A percentile compares a stretch with the other conserved stretches of the same genome.
Evolutionary conservation across 2,888 invertebrate species (phyloP).

Genomic region (Hypselothyrea guttata): DNA sequence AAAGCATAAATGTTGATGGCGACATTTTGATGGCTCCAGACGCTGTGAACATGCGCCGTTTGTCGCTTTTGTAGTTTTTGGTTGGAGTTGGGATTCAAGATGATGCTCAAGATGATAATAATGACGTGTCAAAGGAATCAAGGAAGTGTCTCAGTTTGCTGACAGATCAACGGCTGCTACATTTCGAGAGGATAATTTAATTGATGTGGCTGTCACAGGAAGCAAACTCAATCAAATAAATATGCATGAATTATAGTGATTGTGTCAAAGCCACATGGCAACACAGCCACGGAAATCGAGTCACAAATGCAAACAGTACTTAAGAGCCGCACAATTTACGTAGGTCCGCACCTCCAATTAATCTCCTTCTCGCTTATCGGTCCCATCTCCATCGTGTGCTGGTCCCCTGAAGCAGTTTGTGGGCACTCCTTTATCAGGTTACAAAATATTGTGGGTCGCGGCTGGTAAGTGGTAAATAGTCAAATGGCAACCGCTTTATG

Average conservation of each 20-base stretch:
- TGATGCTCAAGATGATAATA: conserved; percentile 10
- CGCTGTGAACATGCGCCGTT: too few species aligned
- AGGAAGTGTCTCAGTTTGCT: conserved; percentile 11
- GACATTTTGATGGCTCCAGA: conserved; percentile 15
- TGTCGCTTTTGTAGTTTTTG: too few species aligned
- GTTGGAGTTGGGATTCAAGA: background rate
- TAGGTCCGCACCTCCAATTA: conserved; percentile 45
- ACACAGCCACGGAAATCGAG: conserved; percentile 47
- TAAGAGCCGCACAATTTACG: conserved; percentile 44
- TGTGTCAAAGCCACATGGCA: conserved; percentile 32
- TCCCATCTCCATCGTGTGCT: conserved; percentile 2
- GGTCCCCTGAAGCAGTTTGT: conserved; percentile 7
- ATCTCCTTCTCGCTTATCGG: conserved; percentile 52
- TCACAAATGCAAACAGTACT: conserved; percentile 25
- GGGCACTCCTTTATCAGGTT: conserved; percentile 36
- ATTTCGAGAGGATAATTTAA: conserved; percentile 51
- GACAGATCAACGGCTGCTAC: conserved; percentile 26
- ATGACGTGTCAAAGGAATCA: conserved; percentile 1
- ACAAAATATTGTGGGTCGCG: conserved; percentile 36
- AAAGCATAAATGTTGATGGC: conserved; percentile 1
- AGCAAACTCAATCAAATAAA: conserved; percentile 31
- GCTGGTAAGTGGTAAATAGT: conserved; percentile 36
- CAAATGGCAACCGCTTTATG: conserved; percentile 4
- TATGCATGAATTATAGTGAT: conserved; percentile 48
- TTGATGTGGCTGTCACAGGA: conserved; percentile 40